phyloP scores from a whole-genome alignment of 2,888 invertebrate genomes.

The Tubulanus polymorphus region DNA sequence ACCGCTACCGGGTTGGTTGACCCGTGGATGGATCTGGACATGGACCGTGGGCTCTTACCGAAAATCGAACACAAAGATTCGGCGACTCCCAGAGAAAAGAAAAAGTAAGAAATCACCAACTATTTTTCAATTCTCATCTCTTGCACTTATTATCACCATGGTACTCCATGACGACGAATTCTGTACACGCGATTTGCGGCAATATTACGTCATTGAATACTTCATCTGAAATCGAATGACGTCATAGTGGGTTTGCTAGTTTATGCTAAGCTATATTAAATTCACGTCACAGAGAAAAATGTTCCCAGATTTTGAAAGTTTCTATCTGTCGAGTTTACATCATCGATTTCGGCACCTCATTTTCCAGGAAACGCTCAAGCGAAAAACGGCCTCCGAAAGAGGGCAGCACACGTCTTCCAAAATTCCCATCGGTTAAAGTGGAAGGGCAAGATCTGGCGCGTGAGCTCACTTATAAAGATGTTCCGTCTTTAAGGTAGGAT shows the following conservation, averaged over 20 bases:
- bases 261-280: no score
- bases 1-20: conserved; percentile 47
- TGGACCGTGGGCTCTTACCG: conserved; percentile 30
- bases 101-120: no score
- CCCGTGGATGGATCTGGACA: conserved; percentile 40
- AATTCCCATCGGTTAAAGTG: conserved; percentile 43
- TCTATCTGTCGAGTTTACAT: no score
- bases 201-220: no score
- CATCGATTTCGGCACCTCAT: not conserved
- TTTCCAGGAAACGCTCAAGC: not conserved
- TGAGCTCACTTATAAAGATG: conserved; percentile 40
- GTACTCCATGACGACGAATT: no score
- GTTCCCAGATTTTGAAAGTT: no score
- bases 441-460: conserved; percentile 33
- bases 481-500: conserved; percentile 39
- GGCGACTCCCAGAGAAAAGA: not conserved
- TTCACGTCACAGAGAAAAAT: no score
- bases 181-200: no score
- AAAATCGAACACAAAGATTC: not conserved
- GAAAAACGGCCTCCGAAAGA: conserved; percentile 24
- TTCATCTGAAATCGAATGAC: no score
- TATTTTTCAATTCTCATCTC: no score
- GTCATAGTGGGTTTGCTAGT: no score
- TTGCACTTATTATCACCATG: no score
- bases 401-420: conserved; percentile 45